phyloP scores from a whole-genome alignment of 2,888 invertebrate species.

The Fabriciana adippe region DNA sequence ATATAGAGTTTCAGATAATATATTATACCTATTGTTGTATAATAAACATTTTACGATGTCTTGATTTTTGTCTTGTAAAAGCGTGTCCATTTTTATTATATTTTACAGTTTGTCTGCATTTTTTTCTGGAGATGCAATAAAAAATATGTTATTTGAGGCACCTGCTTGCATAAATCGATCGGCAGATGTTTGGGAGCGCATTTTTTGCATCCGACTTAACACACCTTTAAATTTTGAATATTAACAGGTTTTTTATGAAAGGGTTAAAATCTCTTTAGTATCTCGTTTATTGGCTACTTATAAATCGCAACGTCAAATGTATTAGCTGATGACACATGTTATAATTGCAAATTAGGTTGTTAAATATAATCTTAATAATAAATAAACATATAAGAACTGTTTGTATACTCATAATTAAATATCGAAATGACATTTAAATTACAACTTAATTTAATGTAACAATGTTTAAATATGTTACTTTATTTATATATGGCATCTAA shows the following conservation, averaged over 20 bases:
- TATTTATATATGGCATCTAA: background rate
- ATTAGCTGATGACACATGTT: too few relatives aligned
- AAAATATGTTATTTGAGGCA: slow-evolving; percentile 43
- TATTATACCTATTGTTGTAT: too few relatives aligned
- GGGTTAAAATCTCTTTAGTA: slow-evolving; percentile 6
- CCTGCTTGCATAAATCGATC: slow-evolving; percentile 52
- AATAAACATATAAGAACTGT: too few relatives aligned
- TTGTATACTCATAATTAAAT: too few relatives aligned
- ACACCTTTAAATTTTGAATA: slow-evolving; percentile 41
- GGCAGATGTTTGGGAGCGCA: slow-evolving; percentile 50
- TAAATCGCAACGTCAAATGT: background rate
- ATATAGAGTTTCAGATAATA: too few relatives aligned
- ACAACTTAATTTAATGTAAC: too few relatives aligned
- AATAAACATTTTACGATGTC: too few relatives aligned
- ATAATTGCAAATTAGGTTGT: background rate
- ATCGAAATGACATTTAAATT: too few relatives aligned
- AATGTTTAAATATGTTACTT: too few relatives aligned
- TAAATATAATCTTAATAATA: too few relatives aligned
- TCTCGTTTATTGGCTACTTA: background rate
- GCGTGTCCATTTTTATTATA: too few relatives aligned
- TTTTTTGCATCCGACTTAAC: slow-evolving; percentile 39
- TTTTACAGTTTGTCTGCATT: slow-evolving; percentile 14
- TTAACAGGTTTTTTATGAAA: slow-evolving; percentile 27
- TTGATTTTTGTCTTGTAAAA: too few relatives aligned
- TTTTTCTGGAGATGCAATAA: slow-evolving; percentile 30